Base-by-base conservation (phyloP, 2,888 invertebrate species). In the Mechanitis messenoides region DNA sequence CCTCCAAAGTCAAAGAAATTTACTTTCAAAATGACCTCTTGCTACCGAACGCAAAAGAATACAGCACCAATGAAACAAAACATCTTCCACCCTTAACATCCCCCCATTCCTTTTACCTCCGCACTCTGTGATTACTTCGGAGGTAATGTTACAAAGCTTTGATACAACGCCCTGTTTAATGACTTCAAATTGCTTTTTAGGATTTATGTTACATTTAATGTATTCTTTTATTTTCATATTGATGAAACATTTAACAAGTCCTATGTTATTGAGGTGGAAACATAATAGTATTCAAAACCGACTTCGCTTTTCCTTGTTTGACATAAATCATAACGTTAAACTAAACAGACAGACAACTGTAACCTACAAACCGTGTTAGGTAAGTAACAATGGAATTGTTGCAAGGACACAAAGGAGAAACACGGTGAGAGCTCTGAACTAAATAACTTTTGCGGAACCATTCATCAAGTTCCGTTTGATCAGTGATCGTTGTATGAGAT, bases 71-170 rank as follows among this genome's bases (percentile, higher is more conserved):
- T 50, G 31, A 50, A 31, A 50, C 31, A 50, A 50, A 31, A 50
- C 28, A 31, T 31, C 50, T 2, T 31, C 47, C 20, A 6, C 6
- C 50, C 28, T 31, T 9, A 5, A 1, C 12, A 20, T 46, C 20
- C 28, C 47, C 50, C 7, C 50, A 7, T 31, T 35, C 50, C 31
- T 9, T 6, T 31, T 31, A 50, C 31, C 50, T 31, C 9, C 50
- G 31, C 3, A 5, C 50, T 31, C 50, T 31, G 31, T 47, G 54
- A 59, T 59, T 55, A 55, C 59, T 54, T 38, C 3, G 38, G 53
- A 53, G 55, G 46, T 28, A 11, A 54, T 46, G 46, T 55, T 55
- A 59, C 45, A 58, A 59, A 55, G 59, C 59, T 59, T 59, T 59
- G 55, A 55, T 31, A 50, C 11, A 50, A 54, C 46, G 59, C 31